Conservation (phyloP, 2,888 invertebrate genomes). For the Meiosimyza platycephala region DNA sequence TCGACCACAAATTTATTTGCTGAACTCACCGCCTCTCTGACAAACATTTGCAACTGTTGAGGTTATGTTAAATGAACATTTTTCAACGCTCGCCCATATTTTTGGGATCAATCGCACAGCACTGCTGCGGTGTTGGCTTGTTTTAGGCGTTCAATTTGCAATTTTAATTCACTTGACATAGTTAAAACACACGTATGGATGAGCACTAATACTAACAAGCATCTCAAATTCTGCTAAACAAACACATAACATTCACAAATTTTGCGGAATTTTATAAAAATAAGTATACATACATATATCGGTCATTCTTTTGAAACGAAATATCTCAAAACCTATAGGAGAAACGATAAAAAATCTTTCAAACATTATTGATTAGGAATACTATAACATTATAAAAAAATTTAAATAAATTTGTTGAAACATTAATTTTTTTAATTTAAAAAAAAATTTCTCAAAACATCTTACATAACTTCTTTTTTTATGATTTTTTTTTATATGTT, state of each 20-base stretch:
- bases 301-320: too few species aligned
- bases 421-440: too few species aligned
- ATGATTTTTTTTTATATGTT: too few species aligned
- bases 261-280: too few species aligned
- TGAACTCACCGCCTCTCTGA: constrained; percentile 20
- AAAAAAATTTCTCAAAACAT: too few species aligned
- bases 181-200: constrained; percentile 6
- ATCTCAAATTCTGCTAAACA: not conserved
- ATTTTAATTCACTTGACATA: constrained; percentile 31
- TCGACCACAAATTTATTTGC: constrained; percentile 32
- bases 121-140: constrained; percentile 8
- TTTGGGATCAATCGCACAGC: not conserved
- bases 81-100: not conserved
- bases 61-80: constrained; percentile 28
- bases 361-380: too few species aligned
- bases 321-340: too few species aligned
- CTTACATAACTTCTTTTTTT: too few species aligned
- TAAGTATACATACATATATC: too few species aligned
- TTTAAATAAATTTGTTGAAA: too few species aligned
- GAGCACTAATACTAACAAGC: not conserved
- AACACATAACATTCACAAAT: not conserved
- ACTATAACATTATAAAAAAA: too few species aligned
- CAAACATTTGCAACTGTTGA: constrained; percentile 29
- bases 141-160: constrained; percentile 29
- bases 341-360: too few species aligned